Base-by-base conservation (phyloP, 2,888 invertebrate species). In the Punctoribates punctum region DNA sequence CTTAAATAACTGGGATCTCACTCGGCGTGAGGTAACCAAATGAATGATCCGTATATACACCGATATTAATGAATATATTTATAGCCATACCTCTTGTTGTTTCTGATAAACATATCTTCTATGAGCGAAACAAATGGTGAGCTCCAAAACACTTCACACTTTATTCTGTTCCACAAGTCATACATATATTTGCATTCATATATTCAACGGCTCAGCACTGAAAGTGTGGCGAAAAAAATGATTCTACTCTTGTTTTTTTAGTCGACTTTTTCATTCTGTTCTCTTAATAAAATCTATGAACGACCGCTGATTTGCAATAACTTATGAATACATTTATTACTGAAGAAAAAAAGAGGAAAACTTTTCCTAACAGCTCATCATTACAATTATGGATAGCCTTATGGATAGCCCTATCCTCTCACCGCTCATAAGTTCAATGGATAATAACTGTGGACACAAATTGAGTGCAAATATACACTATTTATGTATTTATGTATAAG, bases 1-100 rank as follows among this genome's bases (percentile, higher is more conserved):
- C 29, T 17, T 62, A 62, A 27, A 62, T 62, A 62, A 25, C 62
- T 62, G 62, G 25, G 27, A 34, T 34, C 34, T 25, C 27, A 25
- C 62, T 13, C 62, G 25, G 62, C 62, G 62, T 62, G 62, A 62
- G 62, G 62, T 62, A 62, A 62, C 25, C 62, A 62, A 62, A 62
- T 62, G 25, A 62, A 62, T 62, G 62, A 62, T 62, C 27, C 8
- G 34, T 34, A 34, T 34, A 34, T 34, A 34, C 34, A 8, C 34
- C 34, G 34, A 34, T 20, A 51, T 20, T 51, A 15, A n/a, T 20
- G n/a, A 51, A 51, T 20, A 51, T 51, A 51, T 51, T 34, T 34
- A 34, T 34, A 34, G 34, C 34, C 34, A 8, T 34, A 34, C 34
- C 34, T 34, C 34, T 34, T 34, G 34, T 34, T 34, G 34, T 34